Percentiles rank a stretch among this genome's conserved stretches.
Evolutionary conservation across 2,113 vertebrate species (phyloP).

Genomic region (Tamias sibiricus): DNA sequence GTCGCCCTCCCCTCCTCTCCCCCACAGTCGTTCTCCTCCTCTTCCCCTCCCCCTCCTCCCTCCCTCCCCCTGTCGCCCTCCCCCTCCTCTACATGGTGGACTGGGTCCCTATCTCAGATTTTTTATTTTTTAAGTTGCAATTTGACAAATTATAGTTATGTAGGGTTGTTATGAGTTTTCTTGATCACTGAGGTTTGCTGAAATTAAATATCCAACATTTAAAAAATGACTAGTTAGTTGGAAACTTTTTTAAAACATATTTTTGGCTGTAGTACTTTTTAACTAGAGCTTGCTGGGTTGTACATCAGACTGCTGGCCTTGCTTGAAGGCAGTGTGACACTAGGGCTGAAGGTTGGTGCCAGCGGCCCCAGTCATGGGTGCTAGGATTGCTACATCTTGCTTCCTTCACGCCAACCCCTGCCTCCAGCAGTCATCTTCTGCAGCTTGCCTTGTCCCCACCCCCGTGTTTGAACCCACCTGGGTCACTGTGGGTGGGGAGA

Average conservation of each 20-base stretch:
- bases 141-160: background rate
- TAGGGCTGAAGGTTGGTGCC: background rate
- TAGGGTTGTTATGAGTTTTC: background rate
- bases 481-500: rapidly evolving
- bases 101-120: too few species aligned
- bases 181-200: background rate
- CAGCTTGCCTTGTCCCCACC: background rate
- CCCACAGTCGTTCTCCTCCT: too few species aligned
- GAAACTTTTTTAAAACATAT: background rate
- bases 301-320: background rate
- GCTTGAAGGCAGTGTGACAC: rapidly evolving
- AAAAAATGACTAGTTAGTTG: background rate
- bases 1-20: too few species aligned
- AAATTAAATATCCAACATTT: background rate
- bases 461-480: background rate
- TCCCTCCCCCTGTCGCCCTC: too few species aligned
- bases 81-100: too few species aligned
- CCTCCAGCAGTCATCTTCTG: background rate
- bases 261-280: background rate
- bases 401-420: background rate
- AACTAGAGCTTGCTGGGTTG: too few species aligned
- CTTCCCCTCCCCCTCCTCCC: too few species aligned
- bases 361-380: background rate
- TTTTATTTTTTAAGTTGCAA: background rate
- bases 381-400: background rate